These are phyloP conservation scores for Halesus radiatus DNA, from an alignment of 1,140 invertebrate genomes.

Conservation along the genomic window DNA sequence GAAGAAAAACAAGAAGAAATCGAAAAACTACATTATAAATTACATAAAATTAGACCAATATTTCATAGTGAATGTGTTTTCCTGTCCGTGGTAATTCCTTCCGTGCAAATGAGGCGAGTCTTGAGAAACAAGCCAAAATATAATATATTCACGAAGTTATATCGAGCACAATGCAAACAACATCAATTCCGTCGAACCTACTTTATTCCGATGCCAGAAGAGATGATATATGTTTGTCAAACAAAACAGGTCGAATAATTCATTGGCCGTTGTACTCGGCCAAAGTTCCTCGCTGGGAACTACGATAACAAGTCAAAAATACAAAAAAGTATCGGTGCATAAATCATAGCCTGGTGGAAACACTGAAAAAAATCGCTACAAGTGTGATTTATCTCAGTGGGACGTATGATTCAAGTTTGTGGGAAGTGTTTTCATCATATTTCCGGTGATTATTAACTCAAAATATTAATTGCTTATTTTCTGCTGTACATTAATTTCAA, in stretches of 20 bases:
- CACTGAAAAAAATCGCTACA: neutral
- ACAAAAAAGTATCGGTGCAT: conserved; percentile 1
- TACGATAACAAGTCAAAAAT: conserved; percentile 18
- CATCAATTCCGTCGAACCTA: neutral
- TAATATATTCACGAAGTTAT: neutral
- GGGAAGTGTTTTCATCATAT: neutral
- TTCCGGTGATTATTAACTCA: too few relatives aligned
- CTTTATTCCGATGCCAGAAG: conserved; percentile 3
- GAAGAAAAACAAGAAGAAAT: too few relatives aligned
- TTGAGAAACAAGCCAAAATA: too few relatives aligned
- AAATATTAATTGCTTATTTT: too few relatives aligned
- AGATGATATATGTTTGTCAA: conserved; percentile 30
- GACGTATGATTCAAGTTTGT: neutral
- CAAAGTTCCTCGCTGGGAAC: neutral
- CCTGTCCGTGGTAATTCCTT: too few relatives aligned
- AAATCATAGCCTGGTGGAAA: conserved; percentile 13
- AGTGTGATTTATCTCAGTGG: neutral
- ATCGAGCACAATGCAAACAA: conserved; percentile 19
- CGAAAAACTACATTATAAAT: too few relatives aligned
- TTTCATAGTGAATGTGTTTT: too few relatives aligned
- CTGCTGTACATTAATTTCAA: too few relatives aligned
- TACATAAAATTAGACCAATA: too few relatives aligned
- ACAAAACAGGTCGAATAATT: conserved; percentile 27
- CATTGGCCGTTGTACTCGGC: neutral
- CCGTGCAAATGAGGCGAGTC: too few relatives aligned